Base-by-base conservation (phyloP, 2,888 invertebrate genomes). In the Acanthosoma haemorrhoidale region DNA sequence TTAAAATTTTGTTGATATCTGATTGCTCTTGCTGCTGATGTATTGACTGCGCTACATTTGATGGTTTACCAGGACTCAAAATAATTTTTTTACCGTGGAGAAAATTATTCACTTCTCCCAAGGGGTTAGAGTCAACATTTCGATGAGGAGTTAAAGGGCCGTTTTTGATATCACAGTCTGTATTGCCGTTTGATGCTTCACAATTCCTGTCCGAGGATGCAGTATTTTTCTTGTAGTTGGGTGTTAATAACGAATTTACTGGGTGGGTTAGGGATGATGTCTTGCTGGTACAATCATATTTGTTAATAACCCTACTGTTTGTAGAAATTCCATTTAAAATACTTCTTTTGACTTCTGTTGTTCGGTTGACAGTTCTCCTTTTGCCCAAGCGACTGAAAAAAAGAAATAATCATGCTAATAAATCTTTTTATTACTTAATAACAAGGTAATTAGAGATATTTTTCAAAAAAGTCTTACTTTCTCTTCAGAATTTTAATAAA, bases 211-310 rank as follows among this genome's bases (percentile, higher is more conserved):
- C 18, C 4, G 5, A 16, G 1, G n/a, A n/a, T 16, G 16, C 32
- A 59, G 29, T 16, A 25, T n/a, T 51, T 51, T 51, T 51, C 18
- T 67, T 67, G 5, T 57, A 39, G 25, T 32, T 41, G 9, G 66
- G 67, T 21, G 67, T 67, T 13, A 57, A 6, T 21, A 21, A 57
- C 13, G 51, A 57, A 34, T 67, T 67, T 16, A 43, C 61, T 15
- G 69, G 67, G 36, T 67, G 67, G 8, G 67, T 69, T n/a, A 60
- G 38, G 6, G 66, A 71, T 58, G 69, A 66, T 8, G 66, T 68
- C 9, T 51, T 16, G n/a, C 25, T 16, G 51, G 9, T 25, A 31
- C 32, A 51, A 57, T 25, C 51, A 13, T n/a, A 21, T 2, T 32
- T n/a, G 13, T 31, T 25, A 15, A 6, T n/a, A 25, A 25, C 41